phyloP scores from a whole-genome alignment of 1,140 invertebrate species.

The Neomicropteryx cornuta region DNA sequence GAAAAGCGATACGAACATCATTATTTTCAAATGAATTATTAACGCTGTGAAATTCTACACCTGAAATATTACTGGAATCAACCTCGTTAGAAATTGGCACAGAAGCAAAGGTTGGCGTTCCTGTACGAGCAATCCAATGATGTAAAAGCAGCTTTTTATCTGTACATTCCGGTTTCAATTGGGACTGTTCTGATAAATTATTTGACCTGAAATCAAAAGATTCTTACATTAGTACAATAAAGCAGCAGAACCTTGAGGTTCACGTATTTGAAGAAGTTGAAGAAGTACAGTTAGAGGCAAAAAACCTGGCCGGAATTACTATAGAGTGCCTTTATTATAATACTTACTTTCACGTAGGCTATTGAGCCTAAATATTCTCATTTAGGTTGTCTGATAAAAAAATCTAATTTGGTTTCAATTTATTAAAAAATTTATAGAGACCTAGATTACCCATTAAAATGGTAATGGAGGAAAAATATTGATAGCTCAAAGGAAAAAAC shows the following conservation, averaged over 20 bases:
- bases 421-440: too few relatives aligned
- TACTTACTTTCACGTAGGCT: too few relatives aligned
- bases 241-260: background rate
- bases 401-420: too few relatives aligned
- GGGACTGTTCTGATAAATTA: too few relatives aligned
- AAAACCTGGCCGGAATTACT: background rate
- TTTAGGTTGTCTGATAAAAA: too few relatives aligned
- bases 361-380: too few relatives aligned
- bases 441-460: too few relatives aligned
- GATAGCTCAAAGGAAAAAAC: too few relatives aligned
- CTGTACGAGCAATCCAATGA: slow-evolving; percentile 38
- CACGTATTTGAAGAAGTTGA: slow-evolving; percentile 14
- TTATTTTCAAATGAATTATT: slow-evolving; percentile 25
- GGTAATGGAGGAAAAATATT: too few relatives aligned
- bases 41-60: slow-evolving; percentile 36
- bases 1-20: slow-evolving; percentile 19
- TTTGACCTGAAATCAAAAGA: slow-evolving; percentile 14
- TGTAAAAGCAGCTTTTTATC: slow-evolving; percentile 40
- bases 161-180: slow-evolving; percentile 25
- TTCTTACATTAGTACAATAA: background rate
- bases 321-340: too few relatives aligned
- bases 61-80: slow-evolving; percentile 28
- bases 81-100: slow-evolving; percentile 25
- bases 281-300: slow-evolving; percentile 8
- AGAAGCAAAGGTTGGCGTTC: slow-evolving; percentile 35